phyloP scores from a whole-genome alignment of 2,113 vertebrate species.

The Otocyon megalotis region DNA sequence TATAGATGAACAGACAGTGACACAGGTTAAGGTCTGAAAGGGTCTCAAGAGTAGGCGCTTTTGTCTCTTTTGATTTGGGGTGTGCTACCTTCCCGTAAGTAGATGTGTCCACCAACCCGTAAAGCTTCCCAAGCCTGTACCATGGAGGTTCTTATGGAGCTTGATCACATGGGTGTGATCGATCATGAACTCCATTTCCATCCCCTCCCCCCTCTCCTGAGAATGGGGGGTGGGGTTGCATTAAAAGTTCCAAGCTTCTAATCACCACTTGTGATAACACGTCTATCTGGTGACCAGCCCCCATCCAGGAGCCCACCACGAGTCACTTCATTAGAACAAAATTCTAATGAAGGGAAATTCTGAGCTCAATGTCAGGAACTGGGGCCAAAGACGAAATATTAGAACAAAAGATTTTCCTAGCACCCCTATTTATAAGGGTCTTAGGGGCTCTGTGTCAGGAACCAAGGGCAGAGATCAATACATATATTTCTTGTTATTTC shows the following conservation, averaged over 20 bases:
- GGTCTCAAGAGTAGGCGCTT: neutral
- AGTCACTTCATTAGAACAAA: neutral
- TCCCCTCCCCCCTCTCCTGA: neutral
- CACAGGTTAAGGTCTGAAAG: neutral
- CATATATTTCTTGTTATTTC: neutral
- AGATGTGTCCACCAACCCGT: neutral
- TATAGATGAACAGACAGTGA: neutral
- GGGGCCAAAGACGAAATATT: neutral
- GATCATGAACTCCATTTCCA: neutral
- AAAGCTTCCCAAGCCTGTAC: neutral
- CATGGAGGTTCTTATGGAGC: neutral
- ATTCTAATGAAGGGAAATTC: neutral
- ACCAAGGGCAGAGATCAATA: neutral
- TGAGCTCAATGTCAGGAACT: neutral
- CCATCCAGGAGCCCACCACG: neutral
- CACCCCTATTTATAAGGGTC: neutral
- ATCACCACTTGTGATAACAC: neutral
- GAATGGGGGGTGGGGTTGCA: neutral
- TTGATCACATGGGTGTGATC: neutral
- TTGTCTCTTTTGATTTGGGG: neutral
- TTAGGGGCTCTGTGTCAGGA: neutral
- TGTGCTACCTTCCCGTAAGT: neutral
- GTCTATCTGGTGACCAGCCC: neutral
- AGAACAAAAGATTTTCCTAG: neutral
- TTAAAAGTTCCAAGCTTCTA: neutral